Conservation (phyloP, 2,797 vertebrate genomes). For the Tapera naevia region DNA sequence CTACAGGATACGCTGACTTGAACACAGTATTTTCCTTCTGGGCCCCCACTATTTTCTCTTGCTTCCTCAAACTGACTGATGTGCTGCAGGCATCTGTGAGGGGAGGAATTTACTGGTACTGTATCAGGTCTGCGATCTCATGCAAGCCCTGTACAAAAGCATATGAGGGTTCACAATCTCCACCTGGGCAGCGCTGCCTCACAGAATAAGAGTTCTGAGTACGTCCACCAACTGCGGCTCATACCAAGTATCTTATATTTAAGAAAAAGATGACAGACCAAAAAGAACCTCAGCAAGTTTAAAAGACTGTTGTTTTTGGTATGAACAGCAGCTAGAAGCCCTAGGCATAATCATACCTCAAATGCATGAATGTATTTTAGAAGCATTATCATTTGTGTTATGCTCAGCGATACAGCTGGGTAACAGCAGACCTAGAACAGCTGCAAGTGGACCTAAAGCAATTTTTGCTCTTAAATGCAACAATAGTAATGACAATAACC, state of each 20-base stretch:
- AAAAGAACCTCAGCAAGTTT: neutral
- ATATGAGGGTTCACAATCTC: neutral
- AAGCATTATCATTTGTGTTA: neutral
- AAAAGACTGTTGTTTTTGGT: neutral
- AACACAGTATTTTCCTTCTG: neutral
- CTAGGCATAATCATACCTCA: neutral
- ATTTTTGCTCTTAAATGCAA: neutral
- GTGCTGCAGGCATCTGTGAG: neutral
- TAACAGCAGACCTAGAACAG: neutral
- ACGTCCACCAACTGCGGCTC: neutral
- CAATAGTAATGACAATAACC: neutral
- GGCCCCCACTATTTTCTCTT: neutral
- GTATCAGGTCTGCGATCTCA: neutral
- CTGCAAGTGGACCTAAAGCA: neutral
- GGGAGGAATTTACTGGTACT: neutral
- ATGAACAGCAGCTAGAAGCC: neutral
- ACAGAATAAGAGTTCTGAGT: neutral
- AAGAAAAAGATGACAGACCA: neutral
- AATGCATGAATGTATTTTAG: neutral
- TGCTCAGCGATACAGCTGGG: no score
- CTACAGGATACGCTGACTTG: neutral
- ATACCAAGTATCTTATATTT: neutral
- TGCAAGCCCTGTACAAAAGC: neutral
- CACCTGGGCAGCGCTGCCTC: rapidly evolving
- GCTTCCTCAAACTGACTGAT: neutral